Conservation (phyloP, 53 echinoderm and acorn worm species). For the Glandiceps talaboti region DNA sequence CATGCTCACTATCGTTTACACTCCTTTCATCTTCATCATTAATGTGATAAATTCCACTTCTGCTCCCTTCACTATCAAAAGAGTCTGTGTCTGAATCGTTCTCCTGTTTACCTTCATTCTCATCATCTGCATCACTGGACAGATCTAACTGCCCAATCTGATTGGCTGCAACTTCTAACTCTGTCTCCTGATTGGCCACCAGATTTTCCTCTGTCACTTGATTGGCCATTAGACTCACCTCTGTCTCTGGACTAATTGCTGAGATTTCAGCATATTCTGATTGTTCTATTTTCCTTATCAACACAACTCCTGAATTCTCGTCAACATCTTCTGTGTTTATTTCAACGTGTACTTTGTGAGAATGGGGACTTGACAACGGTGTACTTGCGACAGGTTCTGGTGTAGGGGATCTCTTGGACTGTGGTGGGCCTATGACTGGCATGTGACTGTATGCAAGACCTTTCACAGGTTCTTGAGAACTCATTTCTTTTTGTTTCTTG, state of each 20-base stretch:
- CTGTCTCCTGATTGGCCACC: neutral
- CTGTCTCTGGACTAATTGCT: neutral
- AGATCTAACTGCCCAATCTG: neutral
- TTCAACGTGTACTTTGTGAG: neutral
- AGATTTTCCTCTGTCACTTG: neutral
- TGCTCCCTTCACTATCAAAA: neutral
- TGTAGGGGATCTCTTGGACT: neutral
- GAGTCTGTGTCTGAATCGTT: neutral
- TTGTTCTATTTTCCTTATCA: neutral
- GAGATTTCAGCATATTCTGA: neutral
- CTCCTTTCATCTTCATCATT: neutral
- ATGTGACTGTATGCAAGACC: neutral
- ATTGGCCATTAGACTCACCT: neutral
- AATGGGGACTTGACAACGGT: neutral
- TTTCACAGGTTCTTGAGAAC: slow-evolving; percentile 3
- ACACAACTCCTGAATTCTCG: neutral
- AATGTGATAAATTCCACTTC: neutral
- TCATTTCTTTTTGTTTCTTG: slow-evolving; percentile 20
- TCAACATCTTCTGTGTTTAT: neutral
- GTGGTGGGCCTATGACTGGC: neutral
- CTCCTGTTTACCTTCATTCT: neutral
- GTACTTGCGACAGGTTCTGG: neutral
- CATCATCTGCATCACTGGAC: neutral
- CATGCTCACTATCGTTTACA: neutral
- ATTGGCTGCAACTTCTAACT: neutral